Base-by-base conservation (phyloP, 2,113 vertebrate species). In the Bucco capensis region DNA sequence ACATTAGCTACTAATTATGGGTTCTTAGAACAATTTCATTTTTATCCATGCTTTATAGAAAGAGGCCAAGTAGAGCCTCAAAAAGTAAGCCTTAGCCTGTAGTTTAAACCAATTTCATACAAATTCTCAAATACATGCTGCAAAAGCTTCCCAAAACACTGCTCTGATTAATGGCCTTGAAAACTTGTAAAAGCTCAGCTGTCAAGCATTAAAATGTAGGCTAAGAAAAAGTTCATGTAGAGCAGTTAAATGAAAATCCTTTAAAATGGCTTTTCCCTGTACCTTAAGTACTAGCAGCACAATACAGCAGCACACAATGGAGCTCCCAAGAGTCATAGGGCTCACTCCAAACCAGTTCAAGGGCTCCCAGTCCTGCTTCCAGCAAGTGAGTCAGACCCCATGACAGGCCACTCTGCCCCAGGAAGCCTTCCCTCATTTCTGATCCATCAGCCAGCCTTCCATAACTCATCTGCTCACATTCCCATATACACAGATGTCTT, bases 1-100 rank as follows among this genome's bases (percentile, higher is more conserved):
- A 93, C 86, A 95, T 95, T 96, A 95, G 90, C 65, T 90, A 57
- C 88, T 86, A 90, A 95, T 95, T 94, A 90, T 37, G 62, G 22
- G 37, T 72, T 84, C 73, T 72, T 65, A 95, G 76, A 92, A 94
- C 58, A 88, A 81, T 74, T 88, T 72, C 19, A 53, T 53, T 72
- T 0, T 0, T 40, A 57, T 88, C 90, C 33, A n/a, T 44, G 57
- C 37, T 90, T 33, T 35, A 74, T 54, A 3, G 65, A 86, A 46
- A 56, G 79, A 75, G 53, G 57, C 92, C 76, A 88, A 75, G 83
- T 78, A 61, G 62, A 80, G 77, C 73, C 90, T 88, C 83, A 81
- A 53, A n/a, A 90, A 81, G 61, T 44, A 33, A 91, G 49, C 33
- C 49, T 67, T 28, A 57, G 57, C 53, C 72, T 91, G 86, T 93